Evolutionary conservation across 2,888 invertebrate genomes (phyloP), one percentile per base, ranked within the genome.

Genomic region (Agrilus cyanescens): DNA sequence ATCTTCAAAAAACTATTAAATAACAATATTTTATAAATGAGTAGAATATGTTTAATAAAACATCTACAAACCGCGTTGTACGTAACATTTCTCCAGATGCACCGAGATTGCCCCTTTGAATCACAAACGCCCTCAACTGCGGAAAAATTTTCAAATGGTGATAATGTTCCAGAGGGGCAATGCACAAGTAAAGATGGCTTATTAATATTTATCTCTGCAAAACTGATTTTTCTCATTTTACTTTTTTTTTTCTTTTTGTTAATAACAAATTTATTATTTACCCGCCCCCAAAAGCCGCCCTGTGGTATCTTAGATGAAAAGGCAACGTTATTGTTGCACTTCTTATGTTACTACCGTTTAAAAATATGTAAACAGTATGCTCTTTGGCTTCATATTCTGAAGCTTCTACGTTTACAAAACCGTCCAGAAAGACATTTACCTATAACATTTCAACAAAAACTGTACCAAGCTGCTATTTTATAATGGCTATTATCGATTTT

Each of bases 271-370:
- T 14, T 16, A 34, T n/a, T 44, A 48, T 50, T 47, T 57, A 70
- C 54, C 69, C 68, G 45, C 70, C 67, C 44, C 63, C 60, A 33
- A 68, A 63, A 46, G 65, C 62, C 12, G 69, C 65, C 43, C 65
- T 61, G 49, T 72, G 71, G 50, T 72, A 72, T 25, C 72, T 54
- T 42, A 71, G 59, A 56, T 72, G 71, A 35, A 72, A 59, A 4
- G 72, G 72, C 35, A 72, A 49, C 13, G 53, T 57, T 12, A 69
- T 47, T 12, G 53, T 50, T n/a, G 63, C 54, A 45, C 57, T 60
- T 4, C 60, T 54, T 36, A 56, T 54, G 30, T 57, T 51, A 15
- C 57, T 46, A 25, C 53, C 49, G 32, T 57, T 53, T 36, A 67
- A 50, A 50, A 57, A 69, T 36, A 70, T 53, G 44, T 63, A 61